Base-by-base conservation (phyloP, 2,113 vertebrate species). In the Hydropotes inermis region DNA sequence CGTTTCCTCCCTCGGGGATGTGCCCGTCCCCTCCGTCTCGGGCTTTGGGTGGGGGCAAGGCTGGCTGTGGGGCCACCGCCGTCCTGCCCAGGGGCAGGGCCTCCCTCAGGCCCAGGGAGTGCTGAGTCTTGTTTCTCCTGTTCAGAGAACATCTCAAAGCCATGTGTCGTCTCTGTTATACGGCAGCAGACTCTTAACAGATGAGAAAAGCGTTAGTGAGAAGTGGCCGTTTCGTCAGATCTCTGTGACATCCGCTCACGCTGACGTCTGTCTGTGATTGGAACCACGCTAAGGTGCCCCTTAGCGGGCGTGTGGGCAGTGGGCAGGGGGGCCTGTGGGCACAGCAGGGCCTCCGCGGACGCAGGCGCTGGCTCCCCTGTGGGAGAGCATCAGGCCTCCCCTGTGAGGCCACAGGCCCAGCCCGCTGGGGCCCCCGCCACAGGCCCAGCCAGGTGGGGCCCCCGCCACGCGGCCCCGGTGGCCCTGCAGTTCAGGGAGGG, bases 231-330 rank as follows among this genome's bases (percentile, higher is more conserved):
- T 47, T 5, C 13, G 2, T 17, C 61, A 33, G 0, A 6, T 64
- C 36, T 79, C 45, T 84, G 7, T 50, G 15, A 13, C n/a, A 1
- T 27, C 39, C 19, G 1, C 27, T 43, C 9, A 0, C 1, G 3
- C 43, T 21, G 2, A 3, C 15, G 1, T 6, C 45, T n/a, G n/a
- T 25, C 89, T n/a, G 79, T 61, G n/a, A 45, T 45, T 19, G 6
- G 54, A 12, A 3, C 17, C 45, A 0, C 5, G 0, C 10, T 39
- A 3, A 39, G 0, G 27, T 12, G 61, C 52, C 0, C 15, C 17
- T 12, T 15, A 30, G 33, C 3, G 1, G 9, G 61, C 0, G 13
- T 6, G 12, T 0, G 1, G 74, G 89, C 39, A 28, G 74, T 16
- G 30, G 23, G 3, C 33, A 43, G 19, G 5, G 2, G 13, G 13